phyloP scores from a whole-genome alignment of 2,797 vertebrate species.

The Lacerta viridis region DNA sequence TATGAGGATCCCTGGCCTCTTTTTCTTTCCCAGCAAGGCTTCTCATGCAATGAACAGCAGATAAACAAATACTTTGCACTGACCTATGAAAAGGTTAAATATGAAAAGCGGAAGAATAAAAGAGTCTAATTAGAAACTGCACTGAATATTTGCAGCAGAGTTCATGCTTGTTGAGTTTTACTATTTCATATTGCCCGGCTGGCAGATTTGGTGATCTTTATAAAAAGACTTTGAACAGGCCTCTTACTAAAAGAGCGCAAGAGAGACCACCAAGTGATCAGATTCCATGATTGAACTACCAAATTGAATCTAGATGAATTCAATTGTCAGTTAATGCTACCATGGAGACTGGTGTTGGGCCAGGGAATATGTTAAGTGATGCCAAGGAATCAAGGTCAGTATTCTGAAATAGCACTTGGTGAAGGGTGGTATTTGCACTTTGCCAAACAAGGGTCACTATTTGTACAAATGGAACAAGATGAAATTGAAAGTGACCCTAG shows the following conservation, averaged over 20 bases:
- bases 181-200: background rate
- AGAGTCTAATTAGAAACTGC: slow-evolving; percentile 20
- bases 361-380: background rate
- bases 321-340: background rate
- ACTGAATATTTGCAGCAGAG: background rate
- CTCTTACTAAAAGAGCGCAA: background rate
- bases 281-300: background rate
- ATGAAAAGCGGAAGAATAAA: slow-evolving; percentile 51
- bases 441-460: background rate
- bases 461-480: background rate
- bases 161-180: slow-evolving; percentile 1
- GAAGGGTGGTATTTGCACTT: background rate
- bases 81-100: slow-evolving; percentile 73
- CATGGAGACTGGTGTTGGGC: background rate
- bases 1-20: slow-evolving; percentile 67
- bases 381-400: background rate
- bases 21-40: slow-evolving; percentile 39
- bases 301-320: background rate
- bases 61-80: slow-evolving; percentile 75
- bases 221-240: background rate
- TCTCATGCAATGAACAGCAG: slow-evolving; percentile 60
- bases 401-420: background rate
- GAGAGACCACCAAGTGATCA: background rate
- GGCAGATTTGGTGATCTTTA: background rate
- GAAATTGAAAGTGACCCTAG: background rate